These are phyloP conservation scores for Coelinius sp. DNA, from an alignment of 2,888 invertebrate species.

Conservation along the genomic window DNA sequence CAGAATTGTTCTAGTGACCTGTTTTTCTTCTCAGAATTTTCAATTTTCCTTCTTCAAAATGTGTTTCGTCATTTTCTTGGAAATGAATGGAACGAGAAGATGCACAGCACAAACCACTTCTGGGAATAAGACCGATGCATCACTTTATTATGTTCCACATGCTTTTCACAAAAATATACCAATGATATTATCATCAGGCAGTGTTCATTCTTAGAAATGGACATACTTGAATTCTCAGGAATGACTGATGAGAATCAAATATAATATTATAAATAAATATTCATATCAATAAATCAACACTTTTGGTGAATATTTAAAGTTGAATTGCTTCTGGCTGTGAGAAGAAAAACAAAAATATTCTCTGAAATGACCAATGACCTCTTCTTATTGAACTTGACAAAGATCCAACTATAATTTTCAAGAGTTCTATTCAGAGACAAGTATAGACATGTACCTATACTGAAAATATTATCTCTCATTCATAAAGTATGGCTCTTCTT, in stretches of 20 bases:
- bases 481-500: neutral
- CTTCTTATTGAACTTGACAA: neutral
- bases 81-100: neutral
- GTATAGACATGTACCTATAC: too few relatives aligned
- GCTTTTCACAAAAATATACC: neutral
- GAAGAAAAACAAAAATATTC: neutral
- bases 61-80: neutral
- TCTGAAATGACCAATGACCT: neutral
- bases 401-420: neutral
- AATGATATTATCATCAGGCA: neutral
- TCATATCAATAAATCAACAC: neutral
- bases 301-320: neutral
- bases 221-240: neutral
- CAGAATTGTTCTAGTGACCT: neutral
- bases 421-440: neutral
- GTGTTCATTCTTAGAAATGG: too few relatives aligned
- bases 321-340: neutral
- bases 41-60: neutral
- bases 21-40: neutral
- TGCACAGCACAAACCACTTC: neutral
- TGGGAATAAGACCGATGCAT: neutral
- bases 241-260: neutral
- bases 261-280: too few relatives aligned
- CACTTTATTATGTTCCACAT: conserved; percentile 4
- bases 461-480: neutral